phyloP scores from a whole-genome alignment of 2,888 invertebrate species.

The Pseudococcus jackbeardsleyi region DNA sequence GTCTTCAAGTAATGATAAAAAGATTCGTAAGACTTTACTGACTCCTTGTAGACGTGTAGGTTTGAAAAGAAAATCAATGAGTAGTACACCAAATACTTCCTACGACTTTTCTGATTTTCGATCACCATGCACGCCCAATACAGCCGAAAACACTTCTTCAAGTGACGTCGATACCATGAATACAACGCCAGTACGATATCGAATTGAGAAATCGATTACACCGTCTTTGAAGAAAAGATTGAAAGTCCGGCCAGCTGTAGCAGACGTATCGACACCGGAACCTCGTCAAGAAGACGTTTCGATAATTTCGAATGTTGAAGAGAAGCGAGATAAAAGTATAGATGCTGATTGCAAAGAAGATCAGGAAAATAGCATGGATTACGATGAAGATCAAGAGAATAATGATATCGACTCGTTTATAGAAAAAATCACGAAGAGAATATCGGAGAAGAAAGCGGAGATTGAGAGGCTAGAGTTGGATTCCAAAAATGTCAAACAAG shows the following conservation, averaged over 20 bases:
- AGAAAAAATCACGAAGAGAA: neutral
- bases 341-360: too few relatives aligned
- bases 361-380: neutral
- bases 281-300: neutral
- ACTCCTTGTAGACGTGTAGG: conserved; percentile 65
- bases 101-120: neutral
- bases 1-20: conserved; percentile 20
- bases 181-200: conserved; percentile 16
- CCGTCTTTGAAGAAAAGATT: neutral
- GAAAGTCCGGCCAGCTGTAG: neutral
- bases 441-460: conserved; percentile 49
- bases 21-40: conserved; percentile 42
- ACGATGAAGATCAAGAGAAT: neutral
- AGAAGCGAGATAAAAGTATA: too few relatives aligned
- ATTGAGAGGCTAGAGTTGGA: conserved; percentile 57
- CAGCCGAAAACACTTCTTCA: neutral
- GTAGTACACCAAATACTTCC: conserved; percentile 22
- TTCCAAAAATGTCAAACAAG: conserved; percentile 65
- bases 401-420: neutral
- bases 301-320: neutral
- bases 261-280: neutral
- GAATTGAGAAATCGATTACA: neutral
- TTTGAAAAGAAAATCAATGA: conserved; percentile 63
- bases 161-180: neutral
- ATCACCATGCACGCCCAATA: neutral